Evolutionary conservation across 2,888 invertebrate species (phyloP), one percentile per base, ranked within the genome.

Genomic region (Eristalis tenax): DNA sequence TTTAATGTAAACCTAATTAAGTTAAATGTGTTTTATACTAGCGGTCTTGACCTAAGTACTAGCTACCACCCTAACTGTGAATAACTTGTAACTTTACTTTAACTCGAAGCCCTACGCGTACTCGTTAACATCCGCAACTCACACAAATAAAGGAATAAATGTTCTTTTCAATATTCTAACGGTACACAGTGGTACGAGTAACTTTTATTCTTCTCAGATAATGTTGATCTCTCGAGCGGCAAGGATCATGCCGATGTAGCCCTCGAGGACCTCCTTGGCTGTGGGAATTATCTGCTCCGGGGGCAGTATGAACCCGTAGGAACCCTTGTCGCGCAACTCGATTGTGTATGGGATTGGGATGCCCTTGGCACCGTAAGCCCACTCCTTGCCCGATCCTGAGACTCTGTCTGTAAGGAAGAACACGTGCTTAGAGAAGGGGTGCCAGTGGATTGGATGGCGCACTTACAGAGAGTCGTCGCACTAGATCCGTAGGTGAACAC

Each of bases 301-400:
- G 0, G 97, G 97, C 0, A 97, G 92, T 0, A 96, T 91, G 90
- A 96, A 96, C 0, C 97, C 97, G 89, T 94, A 94, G 0, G 91
- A 83, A 0, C 96, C 96, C 1, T 93, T 94, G 90, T 97, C 97
- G 8, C 97, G 93, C 0, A 96, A 90, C 89, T 95, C 95, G 35
- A 94, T 93, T 0, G 94, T 94, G 89, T 94, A 94, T 0, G 94
- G 91, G 70, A 94, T 93, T n/a, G 94, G 94, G 4, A 94, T 93
- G 3, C 94, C 93, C 28, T 93, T 93, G 0, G 91, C 92, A 0
- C 93, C 94, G 89, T 94, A 94, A 0, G 94, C 95, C 94, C 94
- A 95, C 89, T 95, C 95, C 84, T 93, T 92, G 74, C 93, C 92
- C 13, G 92, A 91, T 4, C 94, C 94, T 2, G 93, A 93, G 0